Evolutionary conservation across 2,888 invertebrate species (phyloP).

Genomic region (Troilus luridus): DNA sequence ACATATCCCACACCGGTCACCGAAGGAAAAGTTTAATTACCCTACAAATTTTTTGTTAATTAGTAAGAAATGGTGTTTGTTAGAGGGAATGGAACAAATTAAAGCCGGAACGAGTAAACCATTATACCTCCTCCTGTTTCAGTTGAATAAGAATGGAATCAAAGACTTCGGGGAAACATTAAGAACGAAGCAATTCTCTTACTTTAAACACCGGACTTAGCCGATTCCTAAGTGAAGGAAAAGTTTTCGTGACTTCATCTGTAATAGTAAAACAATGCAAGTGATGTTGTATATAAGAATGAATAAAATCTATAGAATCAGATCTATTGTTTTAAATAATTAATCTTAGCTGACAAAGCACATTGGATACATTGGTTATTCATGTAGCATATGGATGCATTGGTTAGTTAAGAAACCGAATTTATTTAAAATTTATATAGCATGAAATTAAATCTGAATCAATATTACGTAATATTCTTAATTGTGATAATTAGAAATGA

Average conservation of each 20-base stretch:
- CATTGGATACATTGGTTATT: no score
- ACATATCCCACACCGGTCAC: not conserved
- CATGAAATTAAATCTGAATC: no score
- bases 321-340: no score
- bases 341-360: no score
- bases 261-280: not conserved
- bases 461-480: no score
- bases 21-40: not conserved
- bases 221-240: not conserved
- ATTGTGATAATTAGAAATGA: no score
- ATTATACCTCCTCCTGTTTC: not conserved
- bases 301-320: no score
- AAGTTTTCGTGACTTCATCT: not conserved
- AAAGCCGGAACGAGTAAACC: not conserved
- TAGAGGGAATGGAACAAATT: slow-evolving; percentile 13
- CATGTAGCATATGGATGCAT: no score
- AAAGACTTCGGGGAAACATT: not conserved
- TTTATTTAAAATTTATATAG: no score
- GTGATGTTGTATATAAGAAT: no score
- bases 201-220: not conserved
- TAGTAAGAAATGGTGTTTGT: slow-evolving; percentile 2
- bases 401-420: no score
- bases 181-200: not conserved
- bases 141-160: not conserved
- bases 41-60: not conserved